Base-by-base conservation (phyloP, 2,888 invertebrate genomes). In the Hypercompe scribonia region DNA sequence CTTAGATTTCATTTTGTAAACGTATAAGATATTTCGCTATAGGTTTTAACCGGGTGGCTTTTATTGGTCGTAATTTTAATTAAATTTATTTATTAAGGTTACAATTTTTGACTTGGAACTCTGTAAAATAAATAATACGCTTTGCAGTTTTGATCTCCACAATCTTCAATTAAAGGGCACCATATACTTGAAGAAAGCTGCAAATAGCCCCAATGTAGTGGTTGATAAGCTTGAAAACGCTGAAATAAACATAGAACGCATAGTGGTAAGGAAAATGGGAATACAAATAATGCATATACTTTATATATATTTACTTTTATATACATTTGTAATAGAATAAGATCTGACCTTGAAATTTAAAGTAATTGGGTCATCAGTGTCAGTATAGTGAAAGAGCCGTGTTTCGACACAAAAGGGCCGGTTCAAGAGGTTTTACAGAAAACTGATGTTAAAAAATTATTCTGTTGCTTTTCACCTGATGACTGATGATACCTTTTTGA, bases 121-220 rank as follows among this genome's bases (percentile, higher is more conserved):
- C 31, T 31, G 2, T 1, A n/a, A 58, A 58, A 11, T 58, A 58
- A 11, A 10, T 11, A 28, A 15, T 61, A 18, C 28, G 1, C 18
- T 31, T 68, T 87, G 3, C 87, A 93, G 93, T 54, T 75, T 91
- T 24, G 83, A 87, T 80, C 65, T 88, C 15, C 76, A 84, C 31
- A 82, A 90, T 65, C 77, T 91, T 1, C 84, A 79, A n/a, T 70
- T 92, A 18, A 71, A 78, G 46, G 88, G 88, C 24, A 91, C 86
- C 79, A 36, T 91, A 11, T 87, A 84, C 77, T 73, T 93, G 31
- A 90, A 86, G 73, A 87, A 89, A 71, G 89, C 91, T 0, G 74
- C 80, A 8, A 83, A 89, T 75, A 85, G 85, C 15, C 87, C 87
- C 73, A 86, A 90, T 4, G 86, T 90, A 34, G 66, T 91, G 13